These are phyloP conservation scores for Phoebastria nigripes DNA, from an alignment of 2,797 vertebrate species.

Conservation along the genomic window DNA sequence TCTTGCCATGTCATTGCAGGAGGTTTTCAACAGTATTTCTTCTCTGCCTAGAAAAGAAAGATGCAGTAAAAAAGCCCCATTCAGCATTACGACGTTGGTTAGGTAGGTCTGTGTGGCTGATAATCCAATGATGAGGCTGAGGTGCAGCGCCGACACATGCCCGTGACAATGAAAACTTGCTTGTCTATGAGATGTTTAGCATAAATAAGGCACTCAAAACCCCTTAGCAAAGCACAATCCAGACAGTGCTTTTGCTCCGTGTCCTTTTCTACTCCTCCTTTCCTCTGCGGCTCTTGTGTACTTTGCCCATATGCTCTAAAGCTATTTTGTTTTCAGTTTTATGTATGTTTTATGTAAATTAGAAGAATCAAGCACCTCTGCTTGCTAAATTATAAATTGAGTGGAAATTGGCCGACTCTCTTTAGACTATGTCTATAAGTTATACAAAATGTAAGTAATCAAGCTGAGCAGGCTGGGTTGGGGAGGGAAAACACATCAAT, in stretches of 20 bases:
- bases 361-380: conserved; percentile 18
- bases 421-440: neutral
- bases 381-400: conserved; percentile 54
- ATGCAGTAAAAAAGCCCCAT: neutral
- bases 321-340: conserved; percentile 27
- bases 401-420: conserved; percentile 3
- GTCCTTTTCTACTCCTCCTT: neutral
- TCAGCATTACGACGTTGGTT: accelerated
- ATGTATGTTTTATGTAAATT: conserved; percentile 44
- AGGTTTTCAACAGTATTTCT: neutral
- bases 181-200: neutral
- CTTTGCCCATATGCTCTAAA: conserved; percentile 28
- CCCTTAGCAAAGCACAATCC: neutral
- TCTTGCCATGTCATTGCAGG: neutral
- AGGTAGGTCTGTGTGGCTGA: neutral
- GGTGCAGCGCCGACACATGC: accelerated
- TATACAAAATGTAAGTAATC: conserved; percentile 24
- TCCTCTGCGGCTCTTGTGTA: neutral
- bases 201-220: neutral
- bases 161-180: neutral
- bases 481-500: neutral
- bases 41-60: neutral
- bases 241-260: neutral
- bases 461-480: neutral
- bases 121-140: neutral